Evolutionary conservation across 2,888 invertebrate genomes (phyloP), one percentile per base, ranked within the genome.

Genomic region (Epiperipatus broadwayi): DNA sequence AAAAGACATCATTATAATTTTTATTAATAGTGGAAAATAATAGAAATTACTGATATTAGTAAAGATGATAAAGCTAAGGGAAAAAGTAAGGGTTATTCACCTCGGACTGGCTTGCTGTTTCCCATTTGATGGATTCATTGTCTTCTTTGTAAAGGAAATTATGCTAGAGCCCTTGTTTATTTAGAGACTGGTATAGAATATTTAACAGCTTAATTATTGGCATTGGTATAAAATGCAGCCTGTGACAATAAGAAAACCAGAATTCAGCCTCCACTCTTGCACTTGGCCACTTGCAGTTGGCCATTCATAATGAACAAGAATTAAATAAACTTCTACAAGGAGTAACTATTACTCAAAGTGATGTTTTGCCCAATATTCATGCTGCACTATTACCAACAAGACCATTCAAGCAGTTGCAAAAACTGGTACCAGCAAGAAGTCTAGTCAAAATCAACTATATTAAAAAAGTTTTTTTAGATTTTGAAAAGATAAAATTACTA

Each of bases 341-440:
- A 35, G 62, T 63, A 25, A 63, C 63, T 39, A 64, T 63, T 44
- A 58, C 63, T 25, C 63, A 63, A 49, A 63, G 63, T 43, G 64
- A 62, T 49, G 63, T 64, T 12, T 51, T 64, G 46, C 58, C 59
- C 4, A 58, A 59, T 48, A 59, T 59, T 44, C 58, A 59, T 44
- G 54, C 58, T 18, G 56, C 57, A 16, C 50, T 59, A 10, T 45
- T 59, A 40, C 59, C 59, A n/a, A n/a, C n/a, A n/a, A n/a, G n/a
- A n/a, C n/a, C n/a, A n/a, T n/a, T n/a, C n/a, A n/a, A n/a, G n/a
- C n/a, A n/a, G n/a, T n/a, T n/a, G n/a, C n/a, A n/a, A n/a, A n/a
- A n/a, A n/a, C n/a, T n/a, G n/a, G n/a, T n/a, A n/a, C n/a, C n/a
- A n/a, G n/a, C n/a, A n/a, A n/a, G n/a, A n/a, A n/a, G n/a, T n/a